Evolutionary conservation across 1,140 invertebrate genomes (phyloP).

Genomic region (Aphaenogaster rudis): DNA sequence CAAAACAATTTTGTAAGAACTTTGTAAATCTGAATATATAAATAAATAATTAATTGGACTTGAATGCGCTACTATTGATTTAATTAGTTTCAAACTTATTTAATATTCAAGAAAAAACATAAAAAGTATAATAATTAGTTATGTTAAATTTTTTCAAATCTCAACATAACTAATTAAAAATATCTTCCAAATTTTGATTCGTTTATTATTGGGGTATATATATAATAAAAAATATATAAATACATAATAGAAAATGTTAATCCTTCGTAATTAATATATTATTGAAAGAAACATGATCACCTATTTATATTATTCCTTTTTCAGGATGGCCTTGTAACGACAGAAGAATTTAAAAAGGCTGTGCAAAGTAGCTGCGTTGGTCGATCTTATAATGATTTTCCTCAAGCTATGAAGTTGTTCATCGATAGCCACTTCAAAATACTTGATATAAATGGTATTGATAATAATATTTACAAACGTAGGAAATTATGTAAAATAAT

Average conservation of each 20-base stretch:
- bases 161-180: not conserved
- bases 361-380: constrained; percentile 94
- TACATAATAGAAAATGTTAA: not conserved
- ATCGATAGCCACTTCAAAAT: constrained; percentile 94
- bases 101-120: not conserved
- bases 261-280: not conserved
- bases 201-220: not conserved
- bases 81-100: not conserved
- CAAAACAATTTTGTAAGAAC: not conserved
- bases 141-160: not conserved
- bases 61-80: not conserved
- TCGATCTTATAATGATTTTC: constrained; percentile 92
- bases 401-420: constrained; percentile 93
- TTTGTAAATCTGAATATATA: not conserved
- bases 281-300: not conserved
- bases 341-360: constrained; percentile 93
- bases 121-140: not conserved
- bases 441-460: constrained; percentile 91
- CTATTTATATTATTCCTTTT: constrained; percentile 58
- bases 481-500: not conserved
- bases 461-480: constrained; percentile 9
- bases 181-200: not conserved
- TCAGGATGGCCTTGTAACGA: constrained; percentile 93
- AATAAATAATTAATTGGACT: not conserved
- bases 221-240: not conserved